phyloP scores from a whole-genome alignment of 1,140 invertebrate genomes.

The Dendrolimus punctatus region DNA sequence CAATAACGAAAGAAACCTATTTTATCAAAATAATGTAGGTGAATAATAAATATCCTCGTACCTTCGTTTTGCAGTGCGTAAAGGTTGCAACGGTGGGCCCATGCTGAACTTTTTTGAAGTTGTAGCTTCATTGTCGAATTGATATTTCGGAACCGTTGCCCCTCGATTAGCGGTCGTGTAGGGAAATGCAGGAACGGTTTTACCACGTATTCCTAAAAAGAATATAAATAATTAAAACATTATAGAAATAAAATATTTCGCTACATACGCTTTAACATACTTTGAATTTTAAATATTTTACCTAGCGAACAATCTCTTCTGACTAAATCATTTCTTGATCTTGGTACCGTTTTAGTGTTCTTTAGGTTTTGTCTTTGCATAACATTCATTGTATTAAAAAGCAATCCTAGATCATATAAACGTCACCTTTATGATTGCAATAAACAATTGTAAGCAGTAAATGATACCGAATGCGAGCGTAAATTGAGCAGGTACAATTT shows the following conservation, averaged over 20 bases:
- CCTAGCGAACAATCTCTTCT: conserved; percentile 41
- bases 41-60: neutral
- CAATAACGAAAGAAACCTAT: neutral
- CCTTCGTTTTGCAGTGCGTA: conserved; percentile 35
- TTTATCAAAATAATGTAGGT: no score
- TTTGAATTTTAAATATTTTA: conserved; percentile 14
- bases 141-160: conserved; percentile 29
- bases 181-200: conserved; percentile 18
- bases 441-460: no score
- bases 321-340: conserved; percentile 36
- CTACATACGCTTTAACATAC: conserved; percentile 2
- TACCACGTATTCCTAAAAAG: conserved; percentile 37
- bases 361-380: conserved; percentile 34
- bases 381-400: conserved; percentile 41
- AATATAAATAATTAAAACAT: neutral
- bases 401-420: no score
- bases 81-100: conserved; percentile 42
- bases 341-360: conserved; percentile 19
- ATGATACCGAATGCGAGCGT: no score
- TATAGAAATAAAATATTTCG: neutral
- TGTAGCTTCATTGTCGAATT: conserved; percentile 27
- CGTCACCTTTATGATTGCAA: no score
- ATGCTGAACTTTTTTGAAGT: conserved; percentile 31
- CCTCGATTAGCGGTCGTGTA: conserved; percentile 11
- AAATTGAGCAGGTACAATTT: no score